A percentile compares a stretch with the other conserved stretches of the same genome.
These are phyloP conservation scores for Bombus pascuorum DNA, from an alignment of 1,140 invertebrate species.

Conservation along the genomic window DNA sequence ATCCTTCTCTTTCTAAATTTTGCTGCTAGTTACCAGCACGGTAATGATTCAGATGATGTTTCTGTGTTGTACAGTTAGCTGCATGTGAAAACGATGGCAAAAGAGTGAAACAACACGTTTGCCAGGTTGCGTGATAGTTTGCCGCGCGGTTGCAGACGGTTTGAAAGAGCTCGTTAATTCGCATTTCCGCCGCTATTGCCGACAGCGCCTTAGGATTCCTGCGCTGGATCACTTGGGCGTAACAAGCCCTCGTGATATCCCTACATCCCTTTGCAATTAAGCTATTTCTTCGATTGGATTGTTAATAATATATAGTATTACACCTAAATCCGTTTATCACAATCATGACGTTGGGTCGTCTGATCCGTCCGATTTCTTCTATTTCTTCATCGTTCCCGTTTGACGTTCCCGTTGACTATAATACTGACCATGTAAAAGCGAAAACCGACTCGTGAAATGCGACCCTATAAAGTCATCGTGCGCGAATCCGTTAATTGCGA, in stretches of 20 bases:
- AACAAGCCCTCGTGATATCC: slow-evolving; percentile 4
- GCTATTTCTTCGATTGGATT: slow-evolving; percentile 2
- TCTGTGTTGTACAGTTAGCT: too few relatives aligned
- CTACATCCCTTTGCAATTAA: slow-evolving; percentile 6
- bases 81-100: too few relatives aligned
- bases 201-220: too few relatives aligned
- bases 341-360: background rate
- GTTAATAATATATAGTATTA: slow-evolving; percentile 18
- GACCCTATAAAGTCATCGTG: slow-evolving; percentile 36
- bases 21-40: too few relatives aligned
- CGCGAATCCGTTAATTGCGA: slow-evolving; percentile 31
- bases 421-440: slow-evolving; percentile 31
- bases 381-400: background rate
- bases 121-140: too few relatives aligned
- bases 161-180: too few relatives aligned
- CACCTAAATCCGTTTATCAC: background rate
- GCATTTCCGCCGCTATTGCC: too few relatives aligned
- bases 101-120: too few relatives aligned
- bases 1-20: too few relatives aligned
- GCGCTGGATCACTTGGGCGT: background rate
- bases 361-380: too few relatives aligned
- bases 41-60: too few relatives aligned
- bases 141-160: too few relatives aligned
- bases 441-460: slow-evolving; percentile 19
- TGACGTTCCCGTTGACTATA: background rate